phyloP scores from a whole-genome alignment of 2,888 invertebrate genomes.

The Galerucella pusilla region DNA sequence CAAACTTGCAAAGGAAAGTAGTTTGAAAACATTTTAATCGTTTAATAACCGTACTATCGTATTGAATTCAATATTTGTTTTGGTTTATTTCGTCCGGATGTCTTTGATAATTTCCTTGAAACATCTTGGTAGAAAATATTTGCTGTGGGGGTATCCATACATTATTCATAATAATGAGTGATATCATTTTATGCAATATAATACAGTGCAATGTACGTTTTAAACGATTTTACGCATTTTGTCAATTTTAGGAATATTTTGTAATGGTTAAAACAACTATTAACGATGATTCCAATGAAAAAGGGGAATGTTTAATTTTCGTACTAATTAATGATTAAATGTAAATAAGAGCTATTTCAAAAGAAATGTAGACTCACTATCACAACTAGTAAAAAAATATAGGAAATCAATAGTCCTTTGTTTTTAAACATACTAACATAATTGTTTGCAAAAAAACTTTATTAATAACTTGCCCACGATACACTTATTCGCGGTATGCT shows the following conservation, averaged over 20 bases:
- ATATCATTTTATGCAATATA: background rate
- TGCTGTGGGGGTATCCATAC: background rate
- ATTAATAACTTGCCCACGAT: too few species aligned
- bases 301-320: background rate
- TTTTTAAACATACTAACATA: too few species aligned
- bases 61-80: background rate
- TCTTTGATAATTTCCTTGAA: background rate
- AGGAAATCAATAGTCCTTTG: too few species aligned
- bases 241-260: background rate
- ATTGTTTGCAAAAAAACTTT: too few species aligned
- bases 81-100: background rate
- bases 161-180: slow-evolving; percentile 9
- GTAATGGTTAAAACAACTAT: background rate
- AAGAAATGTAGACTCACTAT: background rate
- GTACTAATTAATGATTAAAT: background rate
- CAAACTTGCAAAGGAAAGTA: too few species aligned
- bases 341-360: background rate
- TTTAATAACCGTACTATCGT: background rate
- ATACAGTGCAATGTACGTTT: background rate
- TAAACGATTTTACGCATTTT: background rate
- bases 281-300: background rate
- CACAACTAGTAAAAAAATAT: too few species aligned
- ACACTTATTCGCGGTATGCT: too few species aligned
- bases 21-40: background rate
- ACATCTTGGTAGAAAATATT: slow-evolving; percentile 7